These are phyloP conservation scores for Cheilosia variabilis DNA, from an alignment of 2,888 invertebrate genomes.

Conservation along the genomic window DNA sequence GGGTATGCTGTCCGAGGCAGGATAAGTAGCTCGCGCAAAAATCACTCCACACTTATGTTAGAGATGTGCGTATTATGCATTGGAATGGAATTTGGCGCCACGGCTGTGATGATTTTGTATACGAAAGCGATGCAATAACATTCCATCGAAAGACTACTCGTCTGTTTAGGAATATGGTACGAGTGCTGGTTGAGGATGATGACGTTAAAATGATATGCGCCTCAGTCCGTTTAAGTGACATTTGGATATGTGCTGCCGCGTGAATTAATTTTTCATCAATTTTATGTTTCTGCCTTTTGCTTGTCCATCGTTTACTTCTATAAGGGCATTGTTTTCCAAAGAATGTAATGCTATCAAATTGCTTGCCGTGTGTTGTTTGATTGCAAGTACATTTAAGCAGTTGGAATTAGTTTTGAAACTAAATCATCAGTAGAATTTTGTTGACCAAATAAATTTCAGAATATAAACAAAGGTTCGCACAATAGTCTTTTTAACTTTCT, in stretches of 20 bases:
- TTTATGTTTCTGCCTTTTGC: constrained; percentile 3
- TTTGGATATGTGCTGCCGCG: constrained; percentile 8
- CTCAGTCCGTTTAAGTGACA: constrained; percentile 34
- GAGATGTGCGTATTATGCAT: constrained; percentile 10
- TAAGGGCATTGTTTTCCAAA: background rate
- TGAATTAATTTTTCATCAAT: constrained; percentile 26
- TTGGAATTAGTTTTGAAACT: no score
- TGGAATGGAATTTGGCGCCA: constrained; percentile 29
- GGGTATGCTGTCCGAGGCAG: constrained; percentile 2
- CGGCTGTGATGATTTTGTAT: constrained; percentile 11
- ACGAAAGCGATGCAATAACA: constrained; percentile 19
- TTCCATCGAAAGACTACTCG: constrained; percentile 10
- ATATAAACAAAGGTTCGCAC: no score
- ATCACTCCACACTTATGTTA: background rate
- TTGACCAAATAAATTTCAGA: no score
- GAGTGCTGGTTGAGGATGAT: constrained; percentile 25
- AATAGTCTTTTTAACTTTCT: no score
- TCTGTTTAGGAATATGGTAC: background rate
- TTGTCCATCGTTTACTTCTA: background rate
- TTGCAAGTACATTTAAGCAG: no score
- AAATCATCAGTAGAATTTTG: no score
- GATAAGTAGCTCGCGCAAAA: constrained; percentile 34
- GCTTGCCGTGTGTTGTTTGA: no score
- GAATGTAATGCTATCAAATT: background rate
- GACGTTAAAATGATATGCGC: constrained; percentile 39